phyloP scores from a whole-genome alignment of 2,888 invertebrate species.

The Drosophila mayaguana region DNA sequence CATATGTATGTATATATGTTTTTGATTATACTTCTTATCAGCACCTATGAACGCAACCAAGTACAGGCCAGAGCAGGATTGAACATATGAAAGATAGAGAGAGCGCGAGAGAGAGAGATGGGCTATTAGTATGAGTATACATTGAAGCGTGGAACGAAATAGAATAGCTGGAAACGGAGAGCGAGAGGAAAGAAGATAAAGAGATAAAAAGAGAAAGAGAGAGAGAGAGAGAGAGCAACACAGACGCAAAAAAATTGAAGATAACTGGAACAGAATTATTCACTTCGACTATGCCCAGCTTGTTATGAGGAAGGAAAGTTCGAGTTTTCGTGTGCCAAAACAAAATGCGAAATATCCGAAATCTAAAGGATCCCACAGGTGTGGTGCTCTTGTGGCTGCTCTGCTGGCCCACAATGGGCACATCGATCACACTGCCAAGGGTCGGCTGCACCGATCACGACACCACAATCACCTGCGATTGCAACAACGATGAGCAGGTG shows the following conservation, averaged over 20 bases:
- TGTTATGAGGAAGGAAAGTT: neutral
- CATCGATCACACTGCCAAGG: constrained; percentile 51
- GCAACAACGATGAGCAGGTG: constrained; percentile 82
- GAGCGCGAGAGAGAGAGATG: constrained; percentile 1
- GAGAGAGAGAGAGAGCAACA: neutral
- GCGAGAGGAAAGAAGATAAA: neutral
- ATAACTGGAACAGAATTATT: constrained; percentile 1
- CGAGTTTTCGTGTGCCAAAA: constrained; percentile 13
- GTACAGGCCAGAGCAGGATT: neutral
- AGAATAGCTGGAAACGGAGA: constrained; percentile 25
- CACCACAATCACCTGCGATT: constrained; percentile 84
- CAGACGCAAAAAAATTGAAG: constrained; percentile 11
- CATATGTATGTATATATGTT: no score
- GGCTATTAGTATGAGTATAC: constrained; percentile 1
- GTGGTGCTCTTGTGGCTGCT: constrained; percentile 12
- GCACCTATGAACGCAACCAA: constrained; percentile 31
- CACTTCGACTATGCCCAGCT: constrained; percentile 4
- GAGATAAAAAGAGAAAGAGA: neutral
- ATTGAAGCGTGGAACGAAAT: constrained; percentile 25
- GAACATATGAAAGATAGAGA: constrained; percentile 2
- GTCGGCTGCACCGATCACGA: constrained; percentile 82
- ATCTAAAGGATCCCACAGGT: constrained; percentile 71
- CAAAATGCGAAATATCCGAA: constrained; percentile 68
- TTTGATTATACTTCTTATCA: no score
- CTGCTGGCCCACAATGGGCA: constrained; percentile 14